Base-by-base conservation (phyloP, 1,140 invertebrate species). In the Brachionus sp. region DNA sequence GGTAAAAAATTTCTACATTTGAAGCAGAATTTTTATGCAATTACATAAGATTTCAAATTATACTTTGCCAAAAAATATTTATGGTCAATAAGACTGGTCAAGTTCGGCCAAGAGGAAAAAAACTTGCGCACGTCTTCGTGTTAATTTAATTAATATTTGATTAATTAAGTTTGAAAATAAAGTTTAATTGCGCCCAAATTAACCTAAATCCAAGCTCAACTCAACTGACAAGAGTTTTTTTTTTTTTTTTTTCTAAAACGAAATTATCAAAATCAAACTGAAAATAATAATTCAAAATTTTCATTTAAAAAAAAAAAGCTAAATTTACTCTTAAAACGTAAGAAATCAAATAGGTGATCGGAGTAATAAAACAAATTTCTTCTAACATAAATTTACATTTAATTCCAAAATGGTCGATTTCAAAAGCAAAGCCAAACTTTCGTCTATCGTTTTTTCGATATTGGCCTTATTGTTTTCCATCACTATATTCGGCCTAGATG, bases 71-170 rank as follows among this genome's bases (percentile, higher is more conserved):
- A 57, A 57, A 29, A 57, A 57, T 19, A 57, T 57, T 23, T 57
- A 57, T 57, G 50, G 50, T 19, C 50, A 57, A 7, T 16, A 57
- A 57, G 16, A 57, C 9, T 57, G 19, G 50, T 19, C 50, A 57
- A 57, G 50, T 19, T 57, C 7, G 19, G 16, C 19, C 50, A 16
- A 57, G 50, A 57, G 16, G 12, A 50, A 57, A 50, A 50, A 57
- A 57, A 57, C 50, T 7, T 19, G 50, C 9, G 50, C 50, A 57
- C 50, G n/a, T 57, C 50, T 57, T 57, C 50, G 19, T 57, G 19
- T 57, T 57, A 57, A 57, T 57, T 57, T 57, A 57, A 57, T 57
- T 57, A 57, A 57, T 57, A 57, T 57, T 57, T 57, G 50, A 57
- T 57, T 57, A 57, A 57, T 57, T 16, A 57, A 19, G 19, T 57